phyloP scores from a whole-genome alignment of 2,888 invertebrate genomes.

The Choreutis nemorana region DNA sequence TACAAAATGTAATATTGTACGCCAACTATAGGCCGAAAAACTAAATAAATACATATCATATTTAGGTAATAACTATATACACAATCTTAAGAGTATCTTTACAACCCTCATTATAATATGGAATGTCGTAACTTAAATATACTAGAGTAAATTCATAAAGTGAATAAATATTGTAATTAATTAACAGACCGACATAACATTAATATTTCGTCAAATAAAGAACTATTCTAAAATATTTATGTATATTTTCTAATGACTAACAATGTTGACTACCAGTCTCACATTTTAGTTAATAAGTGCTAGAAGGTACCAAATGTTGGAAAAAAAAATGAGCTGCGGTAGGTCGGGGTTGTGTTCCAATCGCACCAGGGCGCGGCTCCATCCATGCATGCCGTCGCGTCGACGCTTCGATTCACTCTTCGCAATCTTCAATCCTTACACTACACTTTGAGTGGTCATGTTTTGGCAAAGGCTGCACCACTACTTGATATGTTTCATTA shows the following conservation, averaged over 20 bases:
- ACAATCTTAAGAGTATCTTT: constrained; percentile 38
- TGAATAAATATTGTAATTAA: constrained; percentile 44
- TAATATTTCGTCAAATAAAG: constrained; percentile 49
- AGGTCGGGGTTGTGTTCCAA: constrained; percentile 55
- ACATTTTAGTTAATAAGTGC: constrained; percentile 64
- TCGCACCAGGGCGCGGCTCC: constrained; percentile 26
- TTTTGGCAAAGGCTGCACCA: constrained; percentile 50
- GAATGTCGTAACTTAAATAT: constrained; percentile 47
- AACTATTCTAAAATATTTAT: constrained; percentile 52
- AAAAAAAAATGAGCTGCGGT: constrained; percentile 52
- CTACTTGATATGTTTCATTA: constrained; percentile 65
- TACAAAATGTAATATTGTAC: constrained; percentile 13
- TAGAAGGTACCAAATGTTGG: constrained; percentile 55
- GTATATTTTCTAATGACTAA: constrained; percentile 61
- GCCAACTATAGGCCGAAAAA: constrained; percentile 48
- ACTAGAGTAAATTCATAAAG: constrained; percentile 37
- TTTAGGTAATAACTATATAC: constrained; percentile 41
- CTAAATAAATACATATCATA: constrained; percentile 33
- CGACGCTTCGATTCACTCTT: constrained; percentile 6
- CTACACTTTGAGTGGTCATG: constrained; percentile 56
- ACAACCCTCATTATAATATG: constrained; percentile 49
- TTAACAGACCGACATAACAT: constrained; percentile 47
- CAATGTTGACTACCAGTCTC: constrained; percentile 67
- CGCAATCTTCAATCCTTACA: constrained; percentile 43
- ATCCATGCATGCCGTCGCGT: constrained; percentile 15